These are phyloP conservation scores for Volucella inanis DNA, from an alignment of 2,888 invertebrate species.

Conservation along the genomic window DNA sequence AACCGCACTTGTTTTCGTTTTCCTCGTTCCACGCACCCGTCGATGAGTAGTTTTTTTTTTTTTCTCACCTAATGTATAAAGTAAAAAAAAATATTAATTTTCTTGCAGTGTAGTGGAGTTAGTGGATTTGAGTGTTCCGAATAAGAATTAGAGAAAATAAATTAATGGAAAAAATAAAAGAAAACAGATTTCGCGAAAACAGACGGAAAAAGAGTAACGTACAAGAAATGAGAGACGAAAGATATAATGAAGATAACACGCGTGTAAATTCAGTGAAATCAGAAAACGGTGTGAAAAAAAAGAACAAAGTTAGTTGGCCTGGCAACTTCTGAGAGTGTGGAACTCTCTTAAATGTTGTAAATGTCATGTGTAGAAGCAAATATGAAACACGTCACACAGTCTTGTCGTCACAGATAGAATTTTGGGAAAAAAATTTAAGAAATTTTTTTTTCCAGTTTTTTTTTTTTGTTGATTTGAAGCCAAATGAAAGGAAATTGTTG, in stretches of 20 bases:
- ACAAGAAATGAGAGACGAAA: conserved; percentile 42
- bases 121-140: conserved; percentile 42
- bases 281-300: conserved; percentile 13
- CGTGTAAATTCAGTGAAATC: conserved; percentile 41
- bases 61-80: conserved; percentile 41
- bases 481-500: neutral
- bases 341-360: neutral
- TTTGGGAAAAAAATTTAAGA: neutral
- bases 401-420: conserved; percentile 8
- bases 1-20: conserved; percentile 52
- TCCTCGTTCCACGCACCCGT: conserved; percentile 54
- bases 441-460: neutral
- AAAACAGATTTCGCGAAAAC: conserved; percentile 2
- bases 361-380: neutral
- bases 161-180: neutral
- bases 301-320: neutral
- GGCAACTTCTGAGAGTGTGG: conserved; percentile 23
- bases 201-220: conserved; percentile 26
- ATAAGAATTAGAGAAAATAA: conserved; percentile 12
- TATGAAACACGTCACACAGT: conserved; percentile 45
- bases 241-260: conserved; percentile 55
- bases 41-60: conserved; percentile 52
- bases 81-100: conserved; percentile 48
- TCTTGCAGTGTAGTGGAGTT: conserved; percentile 66
- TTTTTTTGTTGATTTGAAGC: neutral